These are phyloP conservation scores for Prionailurus viverrinus DNA, from an alignment of 2,113 vertebrate species.

Conservation along the genomic window DNA sequence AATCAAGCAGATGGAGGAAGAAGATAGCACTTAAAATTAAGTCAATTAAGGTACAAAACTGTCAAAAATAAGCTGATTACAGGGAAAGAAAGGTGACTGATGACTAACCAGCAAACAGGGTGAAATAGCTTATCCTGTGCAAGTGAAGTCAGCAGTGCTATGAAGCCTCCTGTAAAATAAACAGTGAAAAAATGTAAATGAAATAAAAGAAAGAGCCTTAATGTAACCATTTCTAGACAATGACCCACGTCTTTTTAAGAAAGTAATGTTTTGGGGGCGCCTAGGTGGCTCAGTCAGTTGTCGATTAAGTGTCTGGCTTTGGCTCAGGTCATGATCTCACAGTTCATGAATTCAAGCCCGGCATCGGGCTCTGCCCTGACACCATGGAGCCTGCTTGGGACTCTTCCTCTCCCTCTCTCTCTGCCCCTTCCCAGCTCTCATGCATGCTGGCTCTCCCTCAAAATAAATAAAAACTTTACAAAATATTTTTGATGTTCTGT, in stretches of 20 bases:
- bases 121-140: neutral
- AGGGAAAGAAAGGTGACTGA: neutral
- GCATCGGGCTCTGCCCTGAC: too few species aligned
- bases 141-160: neutral
- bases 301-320: too few species aligned
- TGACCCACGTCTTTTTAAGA: neutral
- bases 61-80: constrained; percentile 24
- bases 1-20: neutral
- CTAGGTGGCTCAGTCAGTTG: too few species aligned
- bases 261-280: neutral
- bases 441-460: too few species aligned
- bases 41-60: neutral
- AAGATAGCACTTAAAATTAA: constrained; percentile 43
- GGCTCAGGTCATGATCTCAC: too few species aligned
- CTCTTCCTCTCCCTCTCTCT: too few species aligned
- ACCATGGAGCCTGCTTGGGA: too few species aligned
- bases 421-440: too few species aligned
- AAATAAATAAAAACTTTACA: too few species aligned
- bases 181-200: neutral
- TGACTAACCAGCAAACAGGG: neutral
- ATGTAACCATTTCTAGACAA: neutral
- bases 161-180: neutral
- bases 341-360: too few species aligned
- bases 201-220: neutral
- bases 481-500: neutral